Conservation (phyloP, 1,140 invertebrate species). For the Aricia agestis region DNA sequence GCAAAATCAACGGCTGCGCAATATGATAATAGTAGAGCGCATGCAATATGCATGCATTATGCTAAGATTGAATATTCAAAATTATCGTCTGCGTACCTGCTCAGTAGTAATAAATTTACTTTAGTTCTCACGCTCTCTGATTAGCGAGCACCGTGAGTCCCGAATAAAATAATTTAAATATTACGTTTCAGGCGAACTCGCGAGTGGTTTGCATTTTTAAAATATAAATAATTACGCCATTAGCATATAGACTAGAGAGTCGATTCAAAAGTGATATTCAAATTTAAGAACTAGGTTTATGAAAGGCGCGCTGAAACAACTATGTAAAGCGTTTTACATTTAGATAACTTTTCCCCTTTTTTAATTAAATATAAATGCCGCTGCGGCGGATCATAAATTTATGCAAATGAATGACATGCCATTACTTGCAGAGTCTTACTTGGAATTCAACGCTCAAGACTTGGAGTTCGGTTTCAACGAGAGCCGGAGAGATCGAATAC, state of each 20-base stretch:
- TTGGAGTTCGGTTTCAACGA: constrained; percentile 91
- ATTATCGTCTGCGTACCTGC: not conserved
- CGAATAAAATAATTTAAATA: not conserved
- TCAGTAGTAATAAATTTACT: not conserved
- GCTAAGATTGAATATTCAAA: not conserved
- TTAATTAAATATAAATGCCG: constrained; percentile 50
- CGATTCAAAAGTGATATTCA: constrained; percentile 12
- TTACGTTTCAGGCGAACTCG: not conserved
- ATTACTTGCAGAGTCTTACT: constrained; percentile 81
- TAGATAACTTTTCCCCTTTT: constrained; percentile 31
- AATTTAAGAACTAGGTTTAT: constrained; percentile 13
- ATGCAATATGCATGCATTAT: not conserved
- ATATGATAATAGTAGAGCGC: not conserved
- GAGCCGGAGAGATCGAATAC: constrained; percentile 87
- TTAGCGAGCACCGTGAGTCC: not conserved
- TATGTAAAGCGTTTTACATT: constrained; percentile 21
- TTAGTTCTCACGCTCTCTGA: not conserved
- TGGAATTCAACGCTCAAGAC: constrained; percentile 85
- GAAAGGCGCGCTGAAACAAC: constrained; percentile 10
- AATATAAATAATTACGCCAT: constrained; percentile 10
- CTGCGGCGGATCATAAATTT: constrained; percentile 45
- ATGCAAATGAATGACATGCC: constrained; percentile 62
- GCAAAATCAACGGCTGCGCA: not conserved
- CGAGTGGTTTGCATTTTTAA: not conserved
- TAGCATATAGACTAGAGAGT: constrained; percentile 7